Evolutionary conservation across 2,888 invertebrate genomes (phyloP).

Genomic region (Limenitis camilla): DNA sequence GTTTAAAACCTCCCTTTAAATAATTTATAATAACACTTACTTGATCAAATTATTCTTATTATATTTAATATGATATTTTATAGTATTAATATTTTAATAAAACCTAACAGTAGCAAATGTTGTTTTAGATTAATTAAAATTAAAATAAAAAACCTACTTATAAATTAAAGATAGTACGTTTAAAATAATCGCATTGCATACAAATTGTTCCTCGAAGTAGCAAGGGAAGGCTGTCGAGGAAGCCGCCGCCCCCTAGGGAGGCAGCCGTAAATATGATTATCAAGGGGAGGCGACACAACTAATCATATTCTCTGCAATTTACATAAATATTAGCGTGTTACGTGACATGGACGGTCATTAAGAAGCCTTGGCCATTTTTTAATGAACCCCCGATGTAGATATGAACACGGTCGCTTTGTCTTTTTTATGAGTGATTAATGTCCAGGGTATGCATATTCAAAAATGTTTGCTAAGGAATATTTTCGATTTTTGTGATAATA

Average conservation of each 20-base stretch:
- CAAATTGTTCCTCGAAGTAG: slow-evolving; percentile 19
- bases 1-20: no score
- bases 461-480: slow-evolving; percentile 20
- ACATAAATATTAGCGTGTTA: slow-evolving; percentile 73
- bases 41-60: no score
- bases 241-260: slow-evolving; percentile 32
- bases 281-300: slow-evolving; percentile 71
- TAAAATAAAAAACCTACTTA: no score
- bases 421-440: slow-evolving; percentile 74
- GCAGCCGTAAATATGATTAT: slow-evolving; percentile 73
- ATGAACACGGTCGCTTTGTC: slow-evolving; percentile 59
- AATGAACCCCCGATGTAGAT: slow-evolving; percentile 63
- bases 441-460: slow-evolving; percentile 55
- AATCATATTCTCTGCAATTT: slow-evolving; percentile 75
- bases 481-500: neutral
- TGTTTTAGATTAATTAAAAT: no score
- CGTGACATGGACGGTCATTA: slow-evolving; percentile 60
- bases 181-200: no score
- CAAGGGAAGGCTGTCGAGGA: slow-evolving; percentile 29
- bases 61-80: no score
- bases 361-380: slow-evolving; percentile 47
- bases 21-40: no score
- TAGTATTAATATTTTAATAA: no score
- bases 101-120: no score
- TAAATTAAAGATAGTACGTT: no score